phyloP scores from a whole-genome alignment of 2,113 vertebrate species.

The Eudyptes chrysolophus region DNA sequence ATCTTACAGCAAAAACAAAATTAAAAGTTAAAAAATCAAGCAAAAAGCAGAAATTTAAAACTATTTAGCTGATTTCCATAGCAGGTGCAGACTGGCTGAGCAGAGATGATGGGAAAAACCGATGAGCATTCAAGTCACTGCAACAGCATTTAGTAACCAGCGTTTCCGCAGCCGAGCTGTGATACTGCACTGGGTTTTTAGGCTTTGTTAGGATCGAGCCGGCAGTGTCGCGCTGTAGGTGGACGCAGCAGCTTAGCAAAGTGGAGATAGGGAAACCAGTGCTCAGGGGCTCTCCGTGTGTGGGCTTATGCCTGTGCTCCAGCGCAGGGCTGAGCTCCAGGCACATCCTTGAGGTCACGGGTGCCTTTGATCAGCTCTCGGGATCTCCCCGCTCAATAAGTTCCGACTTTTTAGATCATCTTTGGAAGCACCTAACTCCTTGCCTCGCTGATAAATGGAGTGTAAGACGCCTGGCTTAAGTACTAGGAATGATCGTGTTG shows the following conservation, averaged over 20 bases:
- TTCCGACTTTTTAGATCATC: not conserved
- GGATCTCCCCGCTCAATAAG: not conserved
- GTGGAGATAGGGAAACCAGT: not conserved
- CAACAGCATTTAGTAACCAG: not conserved
- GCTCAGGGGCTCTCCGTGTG: accelerated
- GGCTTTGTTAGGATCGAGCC: not conserved
- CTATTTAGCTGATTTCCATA: not conserved
- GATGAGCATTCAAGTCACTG: too few species aligned
- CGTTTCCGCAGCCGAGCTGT: not conserved
- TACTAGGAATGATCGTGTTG: not conserved
- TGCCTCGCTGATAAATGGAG: not conserved
- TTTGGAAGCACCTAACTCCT: not conserved
- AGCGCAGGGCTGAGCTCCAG: not conserved
- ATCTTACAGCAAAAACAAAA: not conserved
- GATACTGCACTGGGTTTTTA: not conserved
- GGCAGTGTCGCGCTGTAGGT: not conserved
- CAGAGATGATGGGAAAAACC: not conserved
- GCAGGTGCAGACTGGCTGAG: not conserved
- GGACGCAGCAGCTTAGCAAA: not conserved
- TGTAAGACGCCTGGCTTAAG: not conserved
- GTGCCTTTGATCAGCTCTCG: not conserved
- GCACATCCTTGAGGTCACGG: accelerated
- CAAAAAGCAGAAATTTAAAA: not conserved
- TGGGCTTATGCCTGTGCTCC: not conserved
- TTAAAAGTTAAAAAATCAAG: not conserved